A percentile compares a stretch with the other conserved stretches of the same genome.
Evolutionary conservation across 2,797 vertebrate species (phyloP).

Genomic region (Crenichthys baileyi): DNA sequence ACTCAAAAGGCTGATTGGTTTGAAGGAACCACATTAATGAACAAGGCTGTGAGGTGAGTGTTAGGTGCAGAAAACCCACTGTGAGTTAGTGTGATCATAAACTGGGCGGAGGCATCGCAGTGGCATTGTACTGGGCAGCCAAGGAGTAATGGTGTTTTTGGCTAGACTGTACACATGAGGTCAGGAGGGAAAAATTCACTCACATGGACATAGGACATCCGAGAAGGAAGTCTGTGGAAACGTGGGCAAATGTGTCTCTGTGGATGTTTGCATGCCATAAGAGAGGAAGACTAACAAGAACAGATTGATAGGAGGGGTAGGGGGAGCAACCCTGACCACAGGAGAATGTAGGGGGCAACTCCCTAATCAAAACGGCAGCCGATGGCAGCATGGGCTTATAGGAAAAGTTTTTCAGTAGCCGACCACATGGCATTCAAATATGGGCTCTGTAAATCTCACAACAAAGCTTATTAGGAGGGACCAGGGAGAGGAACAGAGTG

Average conservation of each 20-base stretch:
- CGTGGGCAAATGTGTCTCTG: slow-evolving; percentile 22
- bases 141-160: slow-evolving; percentile 70
- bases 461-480: slow-evolving; percentile 51
- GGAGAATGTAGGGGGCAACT: slow-evolving; percentile 45
- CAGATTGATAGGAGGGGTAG: slow-evolving; percentile 3
- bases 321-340: slow-evolving; percentile 36
- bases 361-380: slow-evolving; percentile 61
- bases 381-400: slow-evolving; percentile 33
- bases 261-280: slow-evolving; percentile 31
- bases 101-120: slow-evolving; percentile 51
- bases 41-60: slow-evolving; percentile 19
- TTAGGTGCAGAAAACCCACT: slow-evolving; percentile 16
- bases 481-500: slow-evolving; percentile 49
- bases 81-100: slow-evolving; percentile 38
- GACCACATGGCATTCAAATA: slow-evolving; percentile 58
- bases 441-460: slow-evolving; percentile 52
- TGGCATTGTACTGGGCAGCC: slow-evolving; percentile 69
- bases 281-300: slow-evolving; percentile 18
- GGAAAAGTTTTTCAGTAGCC: slow-evolving; percentile 46
- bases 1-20: slow-evolving; percentile 13
- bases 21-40: slow-evolving; percentile 15
- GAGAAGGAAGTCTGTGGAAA: slow-evolving; percentile 63
- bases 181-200: slow-evolving; percentile 81
- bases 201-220: slow-evolving; percentile 68
- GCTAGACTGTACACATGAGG: slow-evolving; percentile 76